phyloP scores from a whole-genome alignment of 1,140 invertebrate species.

The Bombyx mandarina region DNA sequence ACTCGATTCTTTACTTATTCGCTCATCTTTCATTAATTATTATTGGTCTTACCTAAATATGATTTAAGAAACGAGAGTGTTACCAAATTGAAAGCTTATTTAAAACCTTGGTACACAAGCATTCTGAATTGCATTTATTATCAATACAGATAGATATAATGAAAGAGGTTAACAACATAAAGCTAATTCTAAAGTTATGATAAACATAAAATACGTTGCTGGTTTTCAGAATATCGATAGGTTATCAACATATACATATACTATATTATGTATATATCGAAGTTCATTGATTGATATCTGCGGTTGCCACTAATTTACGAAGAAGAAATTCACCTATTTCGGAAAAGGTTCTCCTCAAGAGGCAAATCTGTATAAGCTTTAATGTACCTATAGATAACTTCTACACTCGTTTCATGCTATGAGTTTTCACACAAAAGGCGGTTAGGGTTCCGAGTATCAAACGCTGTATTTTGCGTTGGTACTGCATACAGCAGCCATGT shows the following conservation, averaged over 20 bases:
- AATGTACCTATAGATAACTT: too few species aligned
- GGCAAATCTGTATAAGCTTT: too few species aligned
- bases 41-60: neutral
- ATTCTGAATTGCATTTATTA: constrained; percentile 11
- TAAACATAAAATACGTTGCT: neutral
- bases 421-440: constrained; percentile 61
- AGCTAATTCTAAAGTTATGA: constrained; percentile 3
- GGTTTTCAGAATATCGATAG: too few species aligned
- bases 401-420: constrained; percentile 51
- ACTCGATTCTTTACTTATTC: neutral
- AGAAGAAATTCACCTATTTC: too few species aligned
- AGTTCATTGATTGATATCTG: too few species aligned
- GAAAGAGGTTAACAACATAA: constrained; percentile 12
- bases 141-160: constrained; percentile 12
- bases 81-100: too few species aligned
- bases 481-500: constrained; percentile 26
- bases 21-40: neutral
- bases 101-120: constrained; percentile 10
- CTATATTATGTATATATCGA: too few species aligned
- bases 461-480: constrained; percentile 26
- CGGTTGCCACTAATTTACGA: too few species aligned
- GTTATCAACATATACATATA: too few species aligned
- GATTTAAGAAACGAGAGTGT: too few species aligned
- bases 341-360: too few species aligned
- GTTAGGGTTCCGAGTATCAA: constrained; percentile 43